A percentile compares a stretch with the other conserved stretches of the same genome.
phyloP scores from a whole-genome alignment of 1,140 invertebrate genomes.

The Zaprionus lachaisei region DNA sequence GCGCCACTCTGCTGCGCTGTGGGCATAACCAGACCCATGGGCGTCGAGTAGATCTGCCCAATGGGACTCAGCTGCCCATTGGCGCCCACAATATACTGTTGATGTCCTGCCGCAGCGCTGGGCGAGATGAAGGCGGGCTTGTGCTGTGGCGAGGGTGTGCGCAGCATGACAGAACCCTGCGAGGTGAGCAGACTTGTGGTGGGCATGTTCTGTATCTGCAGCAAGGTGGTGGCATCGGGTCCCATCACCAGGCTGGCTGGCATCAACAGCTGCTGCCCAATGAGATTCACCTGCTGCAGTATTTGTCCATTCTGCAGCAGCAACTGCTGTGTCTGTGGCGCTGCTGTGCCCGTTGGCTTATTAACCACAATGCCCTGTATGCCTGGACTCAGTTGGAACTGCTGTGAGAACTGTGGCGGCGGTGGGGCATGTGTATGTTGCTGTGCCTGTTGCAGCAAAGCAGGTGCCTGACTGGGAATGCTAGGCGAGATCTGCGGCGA shows the following conservation, averaged over 20 bases:
- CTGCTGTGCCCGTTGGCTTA: conserved; percentile 87
- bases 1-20: conserved; percentile 80
- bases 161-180: conserved; percentile 89
- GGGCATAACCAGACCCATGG: conserved; percentile 91
- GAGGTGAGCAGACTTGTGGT: conserved; percentile 83
- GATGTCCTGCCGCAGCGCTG: conserved; percentile 88
- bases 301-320: conserved; percentile 85
- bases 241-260: conserved; percentile 92
- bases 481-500: conserved; percentile 83
- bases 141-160: conserved; percentile 89
- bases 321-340: conserved; percentile 90
- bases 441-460: conserved; percentile 66
- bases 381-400: conserved; percentile 88
- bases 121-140: conserved; percentile 91
- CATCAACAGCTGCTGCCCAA: conserved; percentile 92
- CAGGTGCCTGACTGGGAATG: conserved; percentile 77
- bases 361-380: conserved; percentile 85
- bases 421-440: conserved; percentile 51
- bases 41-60: conserved; percentile 89
- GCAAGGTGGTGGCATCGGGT: conserved; percentile 88
- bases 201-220: conserved; percentile 91
- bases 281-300: conserved; percentile 91
- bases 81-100: conserved; percentile 87
- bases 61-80: conserved; percentile 91
- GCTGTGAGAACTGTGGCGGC: conserved; percentile 86